Evolutionary conservation across 2,888 invertebrate genomes (phyloP).

Genomic region (Congeria kusceri): DNA sequence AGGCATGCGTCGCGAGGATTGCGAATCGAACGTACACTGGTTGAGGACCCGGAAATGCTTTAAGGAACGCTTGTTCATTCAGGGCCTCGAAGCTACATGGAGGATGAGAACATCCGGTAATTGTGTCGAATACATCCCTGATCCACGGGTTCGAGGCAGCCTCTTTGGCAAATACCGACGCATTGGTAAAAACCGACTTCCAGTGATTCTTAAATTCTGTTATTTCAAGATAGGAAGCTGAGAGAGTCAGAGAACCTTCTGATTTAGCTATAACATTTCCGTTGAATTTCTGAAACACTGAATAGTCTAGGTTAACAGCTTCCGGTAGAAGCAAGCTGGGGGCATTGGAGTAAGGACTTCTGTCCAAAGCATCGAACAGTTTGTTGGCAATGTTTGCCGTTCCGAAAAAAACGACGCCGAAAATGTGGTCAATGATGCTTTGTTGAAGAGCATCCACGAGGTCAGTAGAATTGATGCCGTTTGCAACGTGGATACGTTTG

Average conservation of each 20-base stretch:
- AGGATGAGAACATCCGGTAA: not conserved
- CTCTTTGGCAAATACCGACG: slow-evolving; percentile 7
- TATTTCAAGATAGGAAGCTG: slow-evolving; percentile 20
- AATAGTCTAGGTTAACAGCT: slow-evolving; percentile 10
- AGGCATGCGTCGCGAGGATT: slow-evolving; percentile 34
- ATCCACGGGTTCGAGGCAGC: slow-evolving; percentile 23
- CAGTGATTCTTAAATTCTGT: slow-evolving; percentile 24
- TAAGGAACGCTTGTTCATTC: not conserved
- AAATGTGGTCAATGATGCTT: slow-evolving; percentile 1
- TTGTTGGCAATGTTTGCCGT: slow-evolving; percentile 11
- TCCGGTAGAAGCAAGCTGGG: slow-evolving; percentile 25
- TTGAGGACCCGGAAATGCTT: slow-evolving; percentile 10
- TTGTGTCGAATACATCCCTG: not conserved
- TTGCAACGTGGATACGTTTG: slow-evolving; percentile 5
- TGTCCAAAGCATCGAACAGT: slow-evolving; percentile 8
- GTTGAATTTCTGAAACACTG: slow-evolving; percentile 4
- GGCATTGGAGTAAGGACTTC: not conserved
- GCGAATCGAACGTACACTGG: slow-evolving; percentile 51
- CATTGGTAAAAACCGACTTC: slow-evolving; percentile 28
- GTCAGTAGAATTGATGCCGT: slow-evolving; percentile 3
- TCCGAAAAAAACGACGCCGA: slow-evolving; percentile 29
- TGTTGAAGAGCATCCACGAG: slow-evolving; percentile 7
- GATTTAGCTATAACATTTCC: slow-evolving; percentile 6
- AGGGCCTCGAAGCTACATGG: slow-evolving; percentile 14
- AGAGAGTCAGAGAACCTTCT: slow-evolving; percentile 16